A percentile compares a stretch with the other conserved stretches of the same genome.
Conservation (phyloP, 1,140 invertebrate genomes). For the Sarcophaga bullata region DNA sequence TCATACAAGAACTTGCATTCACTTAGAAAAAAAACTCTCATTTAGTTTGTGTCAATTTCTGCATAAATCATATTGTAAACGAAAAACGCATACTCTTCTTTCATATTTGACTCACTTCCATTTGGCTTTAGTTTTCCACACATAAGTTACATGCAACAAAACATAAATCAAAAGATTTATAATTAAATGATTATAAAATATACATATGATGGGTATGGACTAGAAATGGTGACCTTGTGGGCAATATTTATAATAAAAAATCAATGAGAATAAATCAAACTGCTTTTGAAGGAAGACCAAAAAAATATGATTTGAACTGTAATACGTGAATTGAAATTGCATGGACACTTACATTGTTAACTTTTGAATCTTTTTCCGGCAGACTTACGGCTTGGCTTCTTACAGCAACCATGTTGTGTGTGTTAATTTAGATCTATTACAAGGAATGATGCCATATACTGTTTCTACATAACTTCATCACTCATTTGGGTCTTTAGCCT, state of each 20-base stretch:
- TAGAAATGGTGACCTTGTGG: slow-evolving; percentile 8
- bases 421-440: too few species aligned
- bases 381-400: too few species aligned
- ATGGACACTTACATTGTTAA: too few species aligned
- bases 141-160: not conserved
- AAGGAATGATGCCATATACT: too few species aligned
- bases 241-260: not conserved
- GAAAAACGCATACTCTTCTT: not conserved
- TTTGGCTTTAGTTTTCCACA: not conserved
- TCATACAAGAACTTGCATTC: too few species aligned
- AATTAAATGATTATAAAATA: not conserved
- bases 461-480: too few species aligned
- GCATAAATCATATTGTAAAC: not conserved
- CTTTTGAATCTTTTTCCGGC: too few species aligned
- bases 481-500: too few species aligned
- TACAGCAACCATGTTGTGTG: too few species aligned
- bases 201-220: not conserved
- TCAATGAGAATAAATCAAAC: not conserved
- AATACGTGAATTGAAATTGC: too few species aligned
- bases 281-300: too few species aligned
- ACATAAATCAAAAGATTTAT: slow-evolving; percentile 17
- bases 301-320: too few species aligned
- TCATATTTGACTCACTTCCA: not conserved
- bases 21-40: not conserved
- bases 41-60: slow-evolving; percentile 4